phyloP scores from a whole-genome alignment of 2,888 invertebrate genomes.

The Leptopilina drosophilae region DNA sequence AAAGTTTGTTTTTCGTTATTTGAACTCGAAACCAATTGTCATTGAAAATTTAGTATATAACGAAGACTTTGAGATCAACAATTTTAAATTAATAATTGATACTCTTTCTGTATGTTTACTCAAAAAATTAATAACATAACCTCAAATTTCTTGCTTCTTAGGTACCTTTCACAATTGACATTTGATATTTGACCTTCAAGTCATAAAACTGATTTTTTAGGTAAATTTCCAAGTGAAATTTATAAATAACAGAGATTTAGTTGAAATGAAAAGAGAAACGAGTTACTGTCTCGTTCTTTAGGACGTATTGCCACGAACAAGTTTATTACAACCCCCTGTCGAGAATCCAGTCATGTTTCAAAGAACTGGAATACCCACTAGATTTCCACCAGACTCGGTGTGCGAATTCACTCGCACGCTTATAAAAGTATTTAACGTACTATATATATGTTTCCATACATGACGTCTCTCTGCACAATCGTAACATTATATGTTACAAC shows the following conservation, averaged over 20 bases:
- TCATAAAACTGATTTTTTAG: no score
- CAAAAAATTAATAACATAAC: no score
- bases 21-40: no score
- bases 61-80: no score
- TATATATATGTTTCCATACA: no score
- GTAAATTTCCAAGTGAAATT: background rate
- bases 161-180: no score
- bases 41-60: no score
- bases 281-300: constrained; percentile 32
- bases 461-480: background rate
- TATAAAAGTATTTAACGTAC: background rate
- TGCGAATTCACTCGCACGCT: background rate
- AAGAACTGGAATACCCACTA: constrained; percentile 33
- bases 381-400: constrained; percentile 22
- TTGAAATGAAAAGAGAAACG: constrained; percentile 17
- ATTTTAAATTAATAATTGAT: no score
- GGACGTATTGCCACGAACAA: constrained; percentile 49
- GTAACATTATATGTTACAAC: constrained; percentile 23
- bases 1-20: no score
- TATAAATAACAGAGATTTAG: constrained; percentile 39
- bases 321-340: constrained; percentile 48
- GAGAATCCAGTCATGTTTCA: constrained; percentile 41
- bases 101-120: no score
- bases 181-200: no score
- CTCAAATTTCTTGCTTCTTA: no score